Evolutionary conservation across 2,113 vertebrate species (phyloP), one percentile per base, ranked within the genome.

Genomic region (Brienomyrus longianalis): DNA sequence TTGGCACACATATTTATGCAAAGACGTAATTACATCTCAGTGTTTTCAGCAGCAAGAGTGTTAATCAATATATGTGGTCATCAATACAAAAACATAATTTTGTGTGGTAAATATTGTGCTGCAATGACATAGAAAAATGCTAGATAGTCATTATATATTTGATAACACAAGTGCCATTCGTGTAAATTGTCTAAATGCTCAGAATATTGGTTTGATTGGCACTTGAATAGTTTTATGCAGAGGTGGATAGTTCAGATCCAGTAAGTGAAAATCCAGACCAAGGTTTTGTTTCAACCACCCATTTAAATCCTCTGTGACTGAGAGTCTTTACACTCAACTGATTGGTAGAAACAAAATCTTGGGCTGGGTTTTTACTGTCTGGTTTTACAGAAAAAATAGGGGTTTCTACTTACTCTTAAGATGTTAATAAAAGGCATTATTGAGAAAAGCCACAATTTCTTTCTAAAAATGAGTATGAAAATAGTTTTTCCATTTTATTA

Each of bases 401-500:
- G 5, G 35, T 39, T 43, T 39, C 35, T 80, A 43, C 74, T 80
- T 43, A 17, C 13, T 80, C 70, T 6, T 17, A 39, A 17, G 31
- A 77, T 39, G 31, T 80, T 80, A 80, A 80, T 80, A 43, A 19
- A 80, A 80, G 35, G 62, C 1, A 31, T 13, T 10, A 70, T 70
- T 27, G 9, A 31, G n/a, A 70, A 80, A 48, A 23, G 7, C 83
- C 8, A 10, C 21, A 11, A 11, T 10, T 5, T 48, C 0, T 19
- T 84, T 45, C 83, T 47, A 23, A 56, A 54, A 21, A 87, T 54
- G 51, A 56, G n/a, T 43, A 39, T 39, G 9, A 96, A 95, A 96
- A 95, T 74, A 27, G 97, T 88, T 96, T 96, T 96, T 96, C 97
- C 97, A 97, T 97, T 97, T 97, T 97, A 97, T 97, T 97, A 97